These are phyloP conservation scores for Zosterops japonicus DNA, from an alignment of 2,113 vertebrate species.

Conservation along the genomic window DNA sequence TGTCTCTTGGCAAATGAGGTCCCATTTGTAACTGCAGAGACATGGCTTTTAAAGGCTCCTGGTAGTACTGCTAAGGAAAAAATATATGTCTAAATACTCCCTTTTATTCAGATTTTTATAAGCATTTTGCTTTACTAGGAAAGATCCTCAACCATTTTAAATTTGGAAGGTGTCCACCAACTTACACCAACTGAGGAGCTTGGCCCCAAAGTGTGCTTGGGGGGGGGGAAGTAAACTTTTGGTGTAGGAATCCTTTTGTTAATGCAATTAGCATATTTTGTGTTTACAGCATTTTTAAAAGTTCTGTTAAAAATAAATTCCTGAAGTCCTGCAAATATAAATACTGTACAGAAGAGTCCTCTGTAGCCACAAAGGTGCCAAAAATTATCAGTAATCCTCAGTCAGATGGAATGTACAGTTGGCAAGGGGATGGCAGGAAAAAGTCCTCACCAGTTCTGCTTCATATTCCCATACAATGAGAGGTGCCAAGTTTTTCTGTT, in stretches of 20 bases:
- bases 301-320: constrained; percentile 70
- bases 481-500: constrained; percentile 54
- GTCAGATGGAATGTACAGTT: constrained; percentile 73
- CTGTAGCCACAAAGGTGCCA: constrained; percentile 67
- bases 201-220: not conserved
- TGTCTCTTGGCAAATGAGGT: not conserved
- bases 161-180: not conserved
- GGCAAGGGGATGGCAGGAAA: constrained; percentile 63
- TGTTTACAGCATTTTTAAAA: constrained; percentile 52
- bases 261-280: constrained; percentile 17
- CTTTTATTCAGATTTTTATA: constrained; percentile 15
- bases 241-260: constrained; percentile 61
- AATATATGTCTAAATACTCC: constrained; percentile 2
- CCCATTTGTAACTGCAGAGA: not conserved
- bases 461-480: constrained; percentile 55
- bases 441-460: constrained; percentile 52
- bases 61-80: not conserved
- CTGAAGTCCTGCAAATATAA: constrained; percentile 64
- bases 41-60: not conserved
- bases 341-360: constrained; percentile 66
- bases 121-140: not conserved
- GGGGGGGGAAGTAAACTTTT: not conserved
- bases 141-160: not conserved
- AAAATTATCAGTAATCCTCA: constrained; percentile 72
- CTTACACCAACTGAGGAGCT: not conserved